Evolutionary conservation across 2,113 vertebrate genomes (phyloP), one percentile per base, ranked within the genome.

Genomic region (Perccottus glenii): DNA sequence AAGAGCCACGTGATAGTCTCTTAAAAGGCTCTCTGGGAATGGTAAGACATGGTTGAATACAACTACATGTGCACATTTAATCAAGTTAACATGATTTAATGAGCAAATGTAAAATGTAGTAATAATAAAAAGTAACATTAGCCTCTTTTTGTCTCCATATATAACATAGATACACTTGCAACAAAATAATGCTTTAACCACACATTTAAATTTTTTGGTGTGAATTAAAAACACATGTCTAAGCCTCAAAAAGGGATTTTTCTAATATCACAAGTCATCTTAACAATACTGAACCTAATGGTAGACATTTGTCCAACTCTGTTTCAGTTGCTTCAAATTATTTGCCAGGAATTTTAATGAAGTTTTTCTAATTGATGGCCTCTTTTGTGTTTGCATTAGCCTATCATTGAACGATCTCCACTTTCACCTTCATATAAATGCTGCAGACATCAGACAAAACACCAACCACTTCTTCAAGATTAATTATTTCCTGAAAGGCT

Each of bases 1-100:
- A 66, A 71, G 56, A 80, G 61, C 65, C 38, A 27, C 35, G n/a
- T 52, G 60, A 45, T 81, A 73, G 69, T 84, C 75, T 78, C 67
- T 43, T 33, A 32, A 77, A 60, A 64, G 60, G 75, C 12, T 74
- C 44, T 36, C 3, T 1, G 67, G 73, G 75, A 14, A 57, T 38
- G 35, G 36, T 45, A 65, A 70, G 46, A 32, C 64, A 53, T 4
- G 46, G 35, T 43, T 72, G 58, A 73, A 66, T 45, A 59, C 19
- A 27, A 27, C 19, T 27, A 27, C 19, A 27, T 27, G 19, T 27
- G 42, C 10, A 2, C 15, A 42, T 47, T 59, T 11, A 60, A 48
- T 57, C 72, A 14, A 64, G n/a, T 60, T 49, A 50, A 11, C 7
- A 45, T 60, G 2, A 43, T 35, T 38, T 40, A 40, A 40, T 40